Percentiles rank a stretch among this genome's conserved stretches.
Conservation (phyloP, 2,888 invertebrate species). For the Leptinotarsa tumamoca region DNA sequence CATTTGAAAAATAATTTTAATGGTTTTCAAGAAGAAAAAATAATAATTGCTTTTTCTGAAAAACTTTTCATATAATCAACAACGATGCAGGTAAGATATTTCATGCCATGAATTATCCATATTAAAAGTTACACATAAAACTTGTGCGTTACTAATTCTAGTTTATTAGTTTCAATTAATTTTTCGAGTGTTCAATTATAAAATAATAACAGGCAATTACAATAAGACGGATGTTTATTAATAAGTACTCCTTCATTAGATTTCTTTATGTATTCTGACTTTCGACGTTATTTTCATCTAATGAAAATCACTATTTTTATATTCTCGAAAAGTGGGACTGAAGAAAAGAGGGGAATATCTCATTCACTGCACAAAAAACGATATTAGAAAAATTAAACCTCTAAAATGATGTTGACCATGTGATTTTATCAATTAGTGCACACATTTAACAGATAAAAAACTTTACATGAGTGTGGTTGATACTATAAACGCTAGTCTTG, state of each 20-base stretch:
- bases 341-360: too few relatives aligned
- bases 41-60: not conserved
- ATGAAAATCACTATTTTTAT: too few relatives aligned
- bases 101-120: not conserved
- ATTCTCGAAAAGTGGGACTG: too few relatives aligned
- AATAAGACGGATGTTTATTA: not conserved
- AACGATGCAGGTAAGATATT: not conserved
- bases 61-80: not conserved
- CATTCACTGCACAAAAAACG: too few relatives aligned
- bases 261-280: too few relatives aligned
- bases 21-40: constrained; percentile 2
- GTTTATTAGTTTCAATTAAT: not conserved
- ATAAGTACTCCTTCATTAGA: not conserved
- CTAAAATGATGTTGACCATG: too few relatives aligned
- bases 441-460: too few relatives aligned
- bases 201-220: not conserved
- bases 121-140: not conserved
- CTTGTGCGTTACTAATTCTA: not conserved
- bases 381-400: too few relatives aligned
- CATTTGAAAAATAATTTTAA: constrained; percentile 3
- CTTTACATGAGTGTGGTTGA: too few relatives aligned
- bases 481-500: too few relatives aligned
- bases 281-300: too few relatives aligned
- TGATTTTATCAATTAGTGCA: too few relatives aligned
- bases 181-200: not conserved